Evolutionary conservation across 2,888 invertebrate species (phyloP).

Genomic region (Metallyticus violacea): DNA sequence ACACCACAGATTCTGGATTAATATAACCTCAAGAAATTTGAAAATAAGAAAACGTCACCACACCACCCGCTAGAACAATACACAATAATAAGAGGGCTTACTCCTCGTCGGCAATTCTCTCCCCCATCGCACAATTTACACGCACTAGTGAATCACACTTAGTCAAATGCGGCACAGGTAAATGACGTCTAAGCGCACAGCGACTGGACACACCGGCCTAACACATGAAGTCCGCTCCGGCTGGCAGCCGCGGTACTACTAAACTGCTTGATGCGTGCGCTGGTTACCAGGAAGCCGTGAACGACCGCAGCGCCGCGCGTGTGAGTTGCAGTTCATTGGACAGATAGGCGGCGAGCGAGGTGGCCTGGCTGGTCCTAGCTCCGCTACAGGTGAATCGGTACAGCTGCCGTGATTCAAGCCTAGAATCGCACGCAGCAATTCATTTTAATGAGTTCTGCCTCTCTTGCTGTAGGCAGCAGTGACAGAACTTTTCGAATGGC

Average conservation of each 20-base stretch:
- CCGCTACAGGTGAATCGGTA: not conserved
- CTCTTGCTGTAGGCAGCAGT: too few relatives aligned
- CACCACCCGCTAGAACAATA: not conserved
- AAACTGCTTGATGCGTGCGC: not conserved
- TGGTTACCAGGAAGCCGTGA: not conserved
- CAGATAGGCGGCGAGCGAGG: not conserved
- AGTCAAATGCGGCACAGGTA: too few relatives aligned
- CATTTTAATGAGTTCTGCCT: too few relatives aligned
- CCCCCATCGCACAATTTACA: not conserved
- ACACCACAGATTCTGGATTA: too few relatives aligned
- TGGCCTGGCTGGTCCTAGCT: not conserved
- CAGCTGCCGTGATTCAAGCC: too few relatives aligned
- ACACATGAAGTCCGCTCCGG: not conserved
- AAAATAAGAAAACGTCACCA: too few relatives aligned
- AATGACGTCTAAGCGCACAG: not conserved
- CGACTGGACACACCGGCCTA: not conserved
- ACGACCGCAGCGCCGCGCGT: not conserved
- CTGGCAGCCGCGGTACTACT: not conserved
- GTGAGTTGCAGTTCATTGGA: not conserved
- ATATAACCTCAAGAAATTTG: not conserved
- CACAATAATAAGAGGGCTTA: not conserved
- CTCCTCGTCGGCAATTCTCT: too few relatives aligned
- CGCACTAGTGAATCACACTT: not conserved
- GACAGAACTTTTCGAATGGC: too few relatives aligned
- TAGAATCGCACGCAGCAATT: too few relatives aligned